These are phyloP conservation scores for Drosophila neonasuta DNA, from an alignment of 2,888 invertebrate species.

Conservation along the genomic window DNA sequence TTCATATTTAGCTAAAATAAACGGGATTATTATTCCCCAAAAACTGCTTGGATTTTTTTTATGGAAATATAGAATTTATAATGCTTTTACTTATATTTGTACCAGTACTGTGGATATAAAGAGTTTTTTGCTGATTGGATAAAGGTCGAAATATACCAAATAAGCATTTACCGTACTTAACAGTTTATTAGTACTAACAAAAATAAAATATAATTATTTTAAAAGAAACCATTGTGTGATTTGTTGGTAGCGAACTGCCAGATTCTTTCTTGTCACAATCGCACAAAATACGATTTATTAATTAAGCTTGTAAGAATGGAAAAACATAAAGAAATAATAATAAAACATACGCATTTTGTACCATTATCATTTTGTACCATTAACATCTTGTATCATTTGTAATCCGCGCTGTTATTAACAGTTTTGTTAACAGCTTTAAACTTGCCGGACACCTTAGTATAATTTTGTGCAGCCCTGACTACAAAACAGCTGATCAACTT, in stretches of 20 bases:
- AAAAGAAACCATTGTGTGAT: too few relatives aligned
- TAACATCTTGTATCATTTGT: background rate
- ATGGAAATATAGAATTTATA: too few relatives aligned
- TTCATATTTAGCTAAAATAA: background rate
- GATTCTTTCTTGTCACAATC: too few relatives aligned
- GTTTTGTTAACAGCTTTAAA: background rate
- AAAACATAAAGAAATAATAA: background rate
- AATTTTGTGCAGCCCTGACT: conserved; percentile 11
- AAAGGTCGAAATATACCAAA: background rate
- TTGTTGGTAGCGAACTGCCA: too few relatives aligned
- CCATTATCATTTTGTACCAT: background rate
- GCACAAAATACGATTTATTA: too few relatives aligned
- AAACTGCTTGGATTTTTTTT: too few relatives aligned
- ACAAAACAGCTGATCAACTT: conserved; percentile 38
- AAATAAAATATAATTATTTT: too few relatives aligned
- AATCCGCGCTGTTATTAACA: background rate
- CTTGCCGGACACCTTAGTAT: background rate
- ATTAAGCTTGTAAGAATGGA: background rate
- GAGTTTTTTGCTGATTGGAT: too few relatives aligned
- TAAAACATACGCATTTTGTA: background rate
- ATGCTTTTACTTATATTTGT: too few relatives aligned
- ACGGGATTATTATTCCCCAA: too few relatives aligned
- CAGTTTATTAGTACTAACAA: background rate
- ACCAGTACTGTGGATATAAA: too few relatives aligned
- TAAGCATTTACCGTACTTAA: background rate